Evolutionary conservation across 2,888 invertebrate genomes (phyloP), one percentile per base, ranked within the genome.

Genomic region (Drosophila hamatofila): DNA sequence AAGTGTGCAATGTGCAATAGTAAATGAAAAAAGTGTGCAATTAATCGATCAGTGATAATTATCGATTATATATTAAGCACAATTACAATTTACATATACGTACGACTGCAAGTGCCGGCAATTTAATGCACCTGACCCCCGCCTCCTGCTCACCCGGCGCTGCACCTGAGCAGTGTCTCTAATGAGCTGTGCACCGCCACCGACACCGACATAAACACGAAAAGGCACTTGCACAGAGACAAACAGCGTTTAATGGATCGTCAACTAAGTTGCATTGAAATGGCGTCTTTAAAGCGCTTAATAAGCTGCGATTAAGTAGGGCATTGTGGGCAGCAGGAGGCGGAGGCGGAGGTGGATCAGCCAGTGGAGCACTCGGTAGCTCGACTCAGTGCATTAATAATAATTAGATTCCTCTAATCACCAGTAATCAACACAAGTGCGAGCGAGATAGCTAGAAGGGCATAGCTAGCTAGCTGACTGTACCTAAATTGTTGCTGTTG

Each of bases 221-320:
- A 37, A 11, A 63, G 48, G 52, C 44, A 58, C 41, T 27, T 37
- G 60, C 54, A 64, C 59, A 67, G 46, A 44, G 46, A 44, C 52
- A 62, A n/a, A 49, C 30, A 41, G 27, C 46, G 41, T 49, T 49
- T 59, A 61, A 75, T 75, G 48, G 48, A 48, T 55, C 42, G 57
- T 52, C 61, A 55, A 67, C 70, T 62, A 69, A 78, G 73, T 81
- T 75, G 71, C 72, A 86, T 77, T 76, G 67, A 81, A 86, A 83
- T 88, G 68, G 80, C 83, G 80, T 75, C 58, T 88, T 82, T 85
- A 68, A 67, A 73, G 64, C 68, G 65, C 69, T 83, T 80, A 88
- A 81, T 86, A 72, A 86, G 69, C 60, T 41, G 25, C 61, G 68
- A 70, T 76, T 63, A 83, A 79, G 63, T 86, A 86, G 87, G 76